Evolutionary conservation across 2,888 invertebrate species (phyloP).

Genomic region (Marasmarcha lunaedactyla): DNA sequence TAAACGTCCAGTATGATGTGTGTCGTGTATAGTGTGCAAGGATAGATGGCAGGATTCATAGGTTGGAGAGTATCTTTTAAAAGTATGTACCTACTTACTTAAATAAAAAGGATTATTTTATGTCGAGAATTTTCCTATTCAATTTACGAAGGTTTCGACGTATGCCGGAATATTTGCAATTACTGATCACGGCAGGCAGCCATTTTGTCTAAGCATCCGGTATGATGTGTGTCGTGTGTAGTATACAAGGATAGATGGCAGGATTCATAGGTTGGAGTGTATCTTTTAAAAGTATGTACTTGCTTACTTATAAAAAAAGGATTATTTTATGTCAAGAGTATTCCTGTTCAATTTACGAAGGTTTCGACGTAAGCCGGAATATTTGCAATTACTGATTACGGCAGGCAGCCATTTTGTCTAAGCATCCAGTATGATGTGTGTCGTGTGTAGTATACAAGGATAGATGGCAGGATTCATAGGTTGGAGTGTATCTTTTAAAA

Average conservation of each 20-base stretch:
- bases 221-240: slow-evolving; percentile 24
- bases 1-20: slow-evolving; percentile 52
- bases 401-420: slow-evolving; percentile 46
- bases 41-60: slow-evolving; percentile 27
- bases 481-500: too few relatives aligned
- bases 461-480: slow-evolving; percentile 26
- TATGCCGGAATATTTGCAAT: not conserved
- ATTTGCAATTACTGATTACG: not conserved
- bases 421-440: slow-evolving; percentile 48
- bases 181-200: slow-evolving; percentile 25
- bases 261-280: slow-evolving; percentile 26
- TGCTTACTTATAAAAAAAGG: too few relatives aligned
- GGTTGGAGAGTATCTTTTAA: too few relatives aligned
- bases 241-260: slow-evolving; percentile 26
- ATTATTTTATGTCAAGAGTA: too few relatives aligned
- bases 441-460: slow-evolving; percentile 25
- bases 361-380: not conserved
- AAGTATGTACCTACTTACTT: too few relatives aligned
- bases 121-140: too few relatives aligned
- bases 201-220: slow-evolving; percentile 58
- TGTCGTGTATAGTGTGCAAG: slow-evolving; percentile 23
- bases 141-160: too few relatives aligned
- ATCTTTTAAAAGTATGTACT: too few relatives aligned
- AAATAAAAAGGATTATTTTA: too few relatives aligned
- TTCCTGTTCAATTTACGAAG: too few relatives aligned